These are phyloP conservation scores for Spicauda simplicius DNA, from an alignment of 2,888 invertebrate genomes.

Conservation along the genomic window DNA sequence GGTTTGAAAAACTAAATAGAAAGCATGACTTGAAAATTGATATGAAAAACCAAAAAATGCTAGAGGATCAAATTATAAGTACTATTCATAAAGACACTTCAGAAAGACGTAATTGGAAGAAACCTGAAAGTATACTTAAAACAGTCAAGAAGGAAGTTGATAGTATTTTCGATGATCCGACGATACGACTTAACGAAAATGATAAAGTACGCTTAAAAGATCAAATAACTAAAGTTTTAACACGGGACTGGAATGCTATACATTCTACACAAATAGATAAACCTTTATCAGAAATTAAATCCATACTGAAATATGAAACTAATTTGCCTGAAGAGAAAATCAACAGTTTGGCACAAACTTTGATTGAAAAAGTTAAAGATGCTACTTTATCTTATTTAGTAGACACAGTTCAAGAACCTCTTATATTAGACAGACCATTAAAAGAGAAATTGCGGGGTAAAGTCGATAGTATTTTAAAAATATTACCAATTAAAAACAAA, in stretches of 20 bases:
- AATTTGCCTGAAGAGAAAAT: constrained; percentile 13
- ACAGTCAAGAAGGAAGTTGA: constrained; percentile 1
- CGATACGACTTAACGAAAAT: neutral
- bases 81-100: neutral
- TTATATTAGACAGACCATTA: constrained; percentile 3
- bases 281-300: constrained; percentile 6
- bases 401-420: neutral
- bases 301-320: constrained; percentile 18
- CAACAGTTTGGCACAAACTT: constrained; percentile 13
- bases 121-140: constrained; percentile 2
- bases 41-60: neutral
- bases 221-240: constrained; percentile 7
- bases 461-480: constrained; percentile 9
- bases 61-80: constrained; percentile 21
- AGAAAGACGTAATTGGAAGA: constrained; percentile 14
- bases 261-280: constrained; percentile 2
- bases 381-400: neutral
- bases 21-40: constrained; percentile 22
- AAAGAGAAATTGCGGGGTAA: constrained; percentile 14
- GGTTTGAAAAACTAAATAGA: constrained; percentile 44
- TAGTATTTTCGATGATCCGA: neutral
- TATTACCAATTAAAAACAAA: neutral
- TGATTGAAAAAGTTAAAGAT: constrained; percentile 2
- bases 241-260: neutral
- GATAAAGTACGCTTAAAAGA: constrained; percentile 8